Base-by-base conservation (phyloP, 2,113 vertebrate genomes). In the Saccopteryx leptura region DNA sequence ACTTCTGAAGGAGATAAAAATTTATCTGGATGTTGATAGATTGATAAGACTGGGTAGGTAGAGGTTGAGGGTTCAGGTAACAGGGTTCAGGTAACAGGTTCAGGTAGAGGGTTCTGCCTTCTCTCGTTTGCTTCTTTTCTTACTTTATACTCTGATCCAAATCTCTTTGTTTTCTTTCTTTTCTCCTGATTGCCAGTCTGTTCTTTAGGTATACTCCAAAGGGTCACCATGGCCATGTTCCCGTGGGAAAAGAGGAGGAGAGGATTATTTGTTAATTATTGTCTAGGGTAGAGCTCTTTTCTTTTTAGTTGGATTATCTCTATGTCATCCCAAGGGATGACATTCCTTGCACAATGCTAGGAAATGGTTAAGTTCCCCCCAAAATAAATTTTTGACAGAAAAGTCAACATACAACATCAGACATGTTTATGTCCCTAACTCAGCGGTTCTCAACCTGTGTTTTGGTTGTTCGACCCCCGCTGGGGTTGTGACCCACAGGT, bases 371-470 rank as follows among this genome's bases (percentile, higher is more conserved):
- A 76, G 54, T 82, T 96, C 5, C 68, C 68, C 48, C 12, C n/a
- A 61, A 85, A 86, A 66, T 26, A 31, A 50, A 84, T 96, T 96
- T 95, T 94, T 93, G 56, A 83, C 19, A 71, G 69, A 88, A 95
- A 91, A 39, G 39, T 23, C 31, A 58, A 9, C 11, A 12, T 86
- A 11, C 0, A 76, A 69, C 50, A 31, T 88, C 26, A 68, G 33
- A 21, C 15, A 48, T 61, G 8, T 56, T 75, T 90, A 50, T 92
- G n/a, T 88, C 46, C 63, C 92, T 85, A 90, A 54, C 66, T 39
- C 39, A 39, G 39, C 39, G 39, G 39, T 39, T 39, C 39, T 39
- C 39, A 39, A 39, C 39, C 39, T 39, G 39, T 39, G 39, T 39
- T 39, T 39, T 39, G 39, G 39, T 39, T 3, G 39, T 39, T 39